Evolutionary conservation across 64 coral and sea anemone species (phyloP).

Genomic region (Stichodactyla mertensii): DNA sequence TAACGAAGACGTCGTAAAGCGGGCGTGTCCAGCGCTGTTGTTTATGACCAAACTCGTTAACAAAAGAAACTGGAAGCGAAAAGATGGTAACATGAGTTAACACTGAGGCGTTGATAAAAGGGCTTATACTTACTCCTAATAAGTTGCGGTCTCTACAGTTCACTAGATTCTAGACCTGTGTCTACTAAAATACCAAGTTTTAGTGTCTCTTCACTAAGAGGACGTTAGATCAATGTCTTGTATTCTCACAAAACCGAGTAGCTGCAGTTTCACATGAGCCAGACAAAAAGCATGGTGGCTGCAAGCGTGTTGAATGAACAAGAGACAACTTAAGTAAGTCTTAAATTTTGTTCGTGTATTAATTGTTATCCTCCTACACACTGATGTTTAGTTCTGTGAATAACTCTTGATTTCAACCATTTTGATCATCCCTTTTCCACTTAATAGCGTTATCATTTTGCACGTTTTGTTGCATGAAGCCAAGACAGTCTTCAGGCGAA

Average conservation of each 20-base stretch:
- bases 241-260: not conserved
- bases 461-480: not conserved
- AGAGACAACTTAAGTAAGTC: not conserved
- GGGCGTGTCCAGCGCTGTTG: not conserved
- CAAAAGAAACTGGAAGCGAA: not conserved
- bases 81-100: not conserved
- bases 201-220: not conserved
- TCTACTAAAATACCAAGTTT: not conserved
- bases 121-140: not conserved
- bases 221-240: not conserved
- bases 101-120: not conserved
- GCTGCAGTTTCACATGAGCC: not conserved
- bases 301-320: not conserved
- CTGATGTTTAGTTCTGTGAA: not conserved
- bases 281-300: not conserved
- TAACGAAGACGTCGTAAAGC: not conserved
- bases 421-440: not conserved
- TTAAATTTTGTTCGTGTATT: not conserved
- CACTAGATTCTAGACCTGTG: slow-evolving; percentile 5
- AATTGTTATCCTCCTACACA: not conserved
- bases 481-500: not conserved
- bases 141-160: not conserved
- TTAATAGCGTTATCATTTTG: not conserved
- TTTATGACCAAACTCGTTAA: not conserved
- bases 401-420: not conserved